These are phyloP conservation scores for Aplocera efformata DNA, from an alignment of 2,888 invertebrate genomes.

Conservation along the genomic window DNA sequence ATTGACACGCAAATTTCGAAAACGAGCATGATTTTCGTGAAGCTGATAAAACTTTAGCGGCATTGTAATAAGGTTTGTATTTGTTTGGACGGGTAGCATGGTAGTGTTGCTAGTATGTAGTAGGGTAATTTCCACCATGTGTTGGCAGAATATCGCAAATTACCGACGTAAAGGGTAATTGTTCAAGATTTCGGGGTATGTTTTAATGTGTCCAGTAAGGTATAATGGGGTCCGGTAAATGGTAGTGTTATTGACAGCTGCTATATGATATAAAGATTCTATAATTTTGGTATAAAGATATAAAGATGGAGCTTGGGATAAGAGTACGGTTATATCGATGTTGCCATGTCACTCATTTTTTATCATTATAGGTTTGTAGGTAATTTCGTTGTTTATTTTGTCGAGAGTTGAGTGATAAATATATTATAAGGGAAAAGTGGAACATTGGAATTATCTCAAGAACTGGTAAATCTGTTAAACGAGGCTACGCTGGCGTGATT, in stretches of 20 bases:
- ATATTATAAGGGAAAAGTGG: not conserved
- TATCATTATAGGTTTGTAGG: conserved; percentile 2
- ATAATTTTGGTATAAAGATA: conserved; percentile 23
- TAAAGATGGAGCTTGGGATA: conserved; percentile 17
- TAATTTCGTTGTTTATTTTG: conserved; percentile 7
- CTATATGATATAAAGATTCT: conserved; percentile 19
- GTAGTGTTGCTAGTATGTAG: conserved; percentile 29
- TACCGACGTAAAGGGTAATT: conserved; percentile 70
- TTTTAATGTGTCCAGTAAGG: conserved; percentile 54
- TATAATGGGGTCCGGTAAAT: conserved; percentile 44
- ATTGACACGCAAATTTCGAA: conserved; percentile 32
- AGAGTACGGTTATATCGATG: conserved; percentile 12
- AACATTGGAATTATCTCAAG: not conserved
- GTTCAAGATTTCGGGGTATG: conserved; percentile 56
- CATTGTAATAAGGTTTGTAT: conserved; percentile 12
- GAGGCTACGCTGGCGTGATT: too few relatives aligned
- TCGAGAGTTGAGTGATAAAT: conserved; percentile 1
- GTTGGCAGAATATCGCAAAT: conserved; percentile 69
- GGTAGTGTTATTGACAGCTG: conserved; percentile 22
- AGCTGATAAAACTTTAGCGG: conserved; percentile 23
- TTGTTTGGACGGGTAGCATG: conserved; percentile 17
- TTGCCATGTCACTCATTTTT: conserved; percentile 3
- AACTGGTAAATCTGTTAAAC: not conserved
- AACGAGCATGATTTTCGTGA: conserved; percentile 15
- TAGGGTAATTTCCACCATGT: conserved; percentile 54